Evolutionary conservation across 1,140 invertebrate genomes (phyloP).

Genomic region (Zaprionus ornatus): DNA sequence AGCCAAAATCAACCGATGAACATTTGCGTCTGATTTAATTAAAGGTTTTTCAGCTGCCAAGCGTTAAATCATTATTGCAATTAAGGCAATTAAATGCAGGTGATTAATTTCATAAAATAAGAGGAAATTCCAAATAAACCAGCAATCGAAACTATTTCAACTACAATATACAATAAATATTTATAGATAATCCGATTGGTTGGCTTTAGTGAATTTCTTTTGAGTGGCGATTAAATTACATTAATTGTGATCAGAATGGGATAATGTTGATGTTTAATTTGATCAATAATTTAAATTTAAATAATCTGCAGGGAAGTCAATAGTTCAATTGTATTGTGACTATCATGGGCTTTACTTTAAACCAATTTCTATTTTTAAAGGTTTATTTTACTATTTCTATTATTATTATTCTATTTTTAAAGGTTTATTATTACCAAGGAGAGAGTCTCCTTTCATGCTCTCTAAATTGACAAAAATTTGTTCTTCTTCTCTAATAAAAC

Average conservation of each 20-base stretch:
- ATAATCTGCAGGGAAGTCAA: not conserved
- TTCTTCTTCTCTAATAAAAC: too few species aligned
- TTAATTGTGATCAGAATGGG: not conserved
- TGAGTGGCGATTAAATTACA: not conserved
- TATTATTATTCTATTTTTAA: too few species aligned
- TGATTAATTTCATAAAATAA: not conserved
- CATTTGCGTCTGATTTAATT: constrained; percentile 5
- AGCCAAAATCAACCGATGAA: constrained; percentile 6
- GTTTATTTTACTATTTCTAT: too few species aligned
- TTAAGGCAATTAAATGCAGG: not conserved
- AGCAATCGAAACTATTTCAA: not conserved
- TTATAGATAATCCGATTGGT: not conserved
- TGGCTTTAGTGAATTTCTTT: not conserved
- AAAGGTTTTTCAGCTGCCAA: not conserved
- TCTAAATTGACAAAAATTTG: too few species aligned
- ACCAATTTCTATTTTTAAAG: too few species aligned
- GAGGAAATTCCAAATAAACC: not conserved
- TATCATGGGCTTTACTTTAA: too few species aligned
- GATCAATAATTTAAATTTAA: too few species aligned
- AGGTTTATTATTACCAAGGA: too few species aligned
- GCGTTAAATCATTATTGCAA: constrained; percentile 2
- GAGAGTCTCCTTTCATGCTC: too few species aligned
- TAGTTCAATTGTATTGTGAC: too few species aligned
- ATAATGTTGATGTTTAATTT: not conserved
- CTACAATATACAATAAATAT: not conserved